A percentile compares a stretch with the other conserved stretches of the same genome.
phyloP scores from a whole-genome alignment of 2,888 invertebrate species.

The Coenonympha arcania region DNA sequence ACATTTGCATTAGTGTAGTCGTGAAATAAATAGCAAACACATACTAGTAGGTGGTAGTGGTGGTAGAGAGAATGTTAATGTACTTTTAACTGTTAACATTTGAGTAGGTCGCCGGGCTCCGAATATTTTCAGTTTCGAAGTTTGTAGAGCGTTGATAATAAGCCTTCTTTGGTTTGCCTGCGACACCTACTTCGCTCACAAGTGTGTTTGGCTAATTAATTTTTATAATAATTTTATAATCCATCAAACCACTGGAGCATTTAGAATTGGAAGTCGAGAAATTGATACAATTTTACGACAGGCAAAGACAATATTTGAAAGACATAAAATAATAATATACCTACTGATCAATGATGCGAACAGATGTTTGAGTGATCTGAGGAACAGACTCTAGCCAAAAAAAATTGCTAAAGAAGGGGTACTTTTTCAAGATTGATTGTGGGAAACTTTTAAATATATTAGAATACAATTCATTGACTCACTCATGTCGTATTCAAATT shows the following conservation, averaged over 20 bases:
- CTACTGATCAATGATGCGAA: no score
- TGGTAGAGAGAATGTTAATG: constrained; percentile 27
- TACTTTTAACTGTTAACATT: constrained; percentile 21
- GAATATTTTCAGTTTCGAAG: constrained; percentile 30
- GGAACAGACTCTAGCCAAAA: no score
- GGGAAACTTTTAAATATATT: no score
- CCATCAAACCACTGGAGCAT: no score
- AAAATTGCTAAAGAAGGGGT: no score
- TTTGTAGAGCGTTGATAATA: constrained; percentile 31
- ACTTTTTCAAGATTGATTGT: no score
- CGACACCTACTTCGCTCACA: constrained; percentile 21
- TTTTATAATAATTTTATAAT: not conserved
- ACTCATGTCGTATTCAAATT: no score
- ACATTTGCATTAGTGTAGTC: not conserved
- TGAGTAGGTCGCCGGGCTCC: constrained; percentile 26
- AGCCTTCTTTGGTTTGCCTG: constrained; percentile 18
- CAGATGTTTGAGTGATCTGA: no score
- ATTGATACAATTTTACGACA: not conserved
- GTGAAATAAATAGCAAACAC: constrained; percentile 2
- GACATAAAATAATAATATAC: no score
- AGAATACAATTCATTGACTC: no score
- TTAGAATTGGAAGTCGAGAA: not conserved
- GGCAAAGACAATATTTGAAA: no score
- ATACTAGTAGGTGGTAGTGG: no score
- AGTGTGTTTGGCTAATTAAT: constrained; percentile 1